phyloP scores from a whole-genome alignment of 2,113 vertebrate species.

The Electrona antarctica region DNA sequence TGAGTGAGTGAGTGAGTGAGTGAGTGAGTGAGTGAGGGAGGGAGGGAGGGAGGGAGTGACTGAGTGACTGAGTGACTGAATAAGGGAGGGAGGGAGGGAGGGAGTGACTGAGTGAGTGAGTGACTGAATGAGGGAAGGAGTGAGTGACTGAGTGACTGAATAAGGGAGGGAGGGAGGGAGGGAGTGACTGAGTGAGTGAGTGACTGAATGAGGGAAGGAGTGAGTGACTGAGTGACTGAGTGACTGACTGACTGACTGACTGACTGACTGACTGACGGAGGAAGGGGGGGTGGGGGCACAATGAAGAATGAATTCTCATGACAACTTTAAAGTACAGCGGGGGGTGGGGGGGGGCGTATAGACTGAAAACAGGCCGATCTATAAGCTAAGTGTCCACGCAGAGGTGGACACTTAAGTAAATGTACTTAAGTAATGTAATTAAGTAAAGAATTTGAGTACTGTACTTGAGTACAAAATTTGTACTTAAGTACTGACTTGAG shows the following conservation, averaged over 20 bases:
- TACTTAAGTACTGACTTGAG: no score
- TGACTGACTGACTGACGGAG: background rate
- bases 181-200: constrained; percentile 23
- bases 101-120: no score
- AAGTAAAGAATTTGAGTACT: no score
- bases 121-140: no score
- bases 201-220: no score
- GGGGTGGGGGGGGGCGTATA: no score
- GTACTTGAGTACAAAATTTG: no score
- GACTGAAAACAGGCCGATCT: no score
- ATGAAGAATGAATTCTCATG: background rate
- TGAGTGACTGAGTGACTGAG: constrained; percentile 26
- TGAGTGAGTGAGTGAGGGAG: constrained; percentile 10
- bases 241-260: constrained; percentile 12
- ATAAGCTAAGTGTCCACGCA: no score
- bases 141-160: constrained; percentile 23
- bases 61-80: constrained; percentile 9
- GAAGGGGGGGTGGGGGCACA: constrained; percentile 7
- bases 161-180: background rate
- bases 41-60: constrained; percentile 38
- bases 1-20: background rate
- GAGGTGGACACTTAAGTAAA: no score
- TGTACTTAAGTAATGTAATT: no score
- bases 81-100: background rate
- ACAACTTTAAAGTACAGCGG: no score